Evolutionary conservation across 2,113 vertebrate genomes (phyloP), one percentile per base, ranked within the genome.

Genomic region (Prietella phreatophila): DNA sequence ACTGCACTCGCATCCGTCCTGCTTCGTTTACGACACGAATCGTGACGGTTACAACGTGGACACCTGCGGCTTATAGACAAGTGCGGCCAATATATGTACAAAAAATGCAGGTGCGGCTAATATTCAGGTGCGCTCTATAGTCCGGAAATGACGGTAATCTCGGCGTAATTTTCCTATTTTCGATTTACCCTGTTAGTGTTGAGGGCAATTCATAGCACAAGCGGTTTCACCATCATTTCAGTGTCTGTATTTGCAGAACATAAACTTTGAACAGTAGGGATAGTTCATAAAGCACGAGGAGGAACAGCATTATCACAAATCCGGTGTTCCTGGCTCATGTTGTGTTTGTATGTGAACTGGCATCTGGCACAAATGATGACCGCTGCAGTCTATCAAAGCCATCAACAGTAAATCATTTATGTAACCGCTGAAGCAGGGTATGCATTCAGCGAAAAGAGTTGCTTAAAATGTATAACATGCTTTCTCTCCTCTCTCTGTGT

Each of bases 401-500:
- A 69, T n/a, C 27, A 30, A 5, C 13, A 30, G 27, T 65, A n/a
- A 65, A 30, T n/a, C 3, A 65, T 30, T 10, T 33, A 15, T 36
- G 33, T 47, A 39, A 22, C 22, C 13, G 39, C 9, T 47, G 39
- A 27, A 76, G 4, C 7, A 11, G 47, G 53, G 27, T 30, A 30
- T 13, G 50, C 10, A 27, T 42, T 76, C 11, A 50, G 11, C 6
- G 11, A 10, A 81, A 20, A 56, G 36, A 58, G 79, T 33, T 81
- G 4, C 30, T 81, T 33, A 33, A 36, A 56, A 27, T 67, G 42
- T 39, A 19, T 71, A 25, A 71, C n/a, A 53, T 47, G 22, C 17
- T 8, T 61, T 86, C 69, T 65, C 39, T 69, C 8, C 36, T 87
- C 19, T 89, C 61, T 82, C n/a, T 86, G 25, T 90, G 58, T 55